Percentiles rank a stretch among this genome's conserved stretches.
Evolutionary conservation across 1,140 invertebrate genomes (phyloP).

Genomic region (Pseudobourletiella spinata): DNA sequence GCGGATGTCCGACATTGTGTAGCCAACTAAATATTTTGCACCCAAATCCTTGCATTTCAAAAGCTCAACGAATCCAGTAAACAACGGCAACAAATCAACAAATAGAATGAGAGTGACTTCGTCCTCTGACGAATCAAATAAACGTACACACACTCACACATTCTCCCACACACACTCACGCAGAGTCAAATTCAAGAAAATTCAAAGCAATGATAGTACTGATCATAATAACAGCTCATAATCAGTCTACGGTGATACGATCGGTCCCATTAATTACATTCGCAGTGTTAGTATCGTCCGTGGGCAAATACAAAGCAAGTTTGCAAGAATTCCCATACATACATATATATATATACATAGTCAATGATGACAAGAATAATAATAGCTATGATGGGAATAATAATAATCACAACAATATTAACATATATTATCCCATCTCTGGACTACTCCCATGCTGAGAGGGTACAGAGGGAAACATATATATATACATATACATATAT

Average conservation of each 20-base stretch:
- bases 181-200: not conserved
- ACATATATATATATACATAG: no score
- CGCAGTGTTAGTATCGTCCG: conserved; percentile 33
- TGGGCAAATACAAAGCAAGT: conserved; percentile 5
- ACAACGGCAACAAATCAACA: not conserved
- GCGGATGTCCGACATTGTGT: conserved; percentile 93
- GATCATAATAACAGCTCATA: not conserved
- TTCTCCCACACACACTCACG: not conserved
- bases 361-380: no score
- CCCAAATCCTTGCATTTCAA: conserved; percentile 10
- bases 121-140: no score
- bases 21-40: conserved; percentile 63
- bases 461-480: no score
- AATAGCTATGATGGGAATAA: no score
- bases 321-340: conserved; percentile 5
- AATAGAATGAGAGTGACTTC: not conserved
- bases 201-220: not conserved
- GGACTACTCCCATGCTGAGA: no score
- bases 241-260: conserved; percentile 13
- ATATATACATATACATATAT: no score
- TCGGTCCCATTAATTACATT: conserved; percentile 9
- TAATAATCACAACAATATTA: no score
- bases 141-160: no score
- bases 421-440: no score
- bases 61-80: not conserved